These are phyloP conservation scores for Pocillopora damicornis DNA, from an alignment of 64 coral and sea anemone genomes.

Conservation along the genomic window DNA sequence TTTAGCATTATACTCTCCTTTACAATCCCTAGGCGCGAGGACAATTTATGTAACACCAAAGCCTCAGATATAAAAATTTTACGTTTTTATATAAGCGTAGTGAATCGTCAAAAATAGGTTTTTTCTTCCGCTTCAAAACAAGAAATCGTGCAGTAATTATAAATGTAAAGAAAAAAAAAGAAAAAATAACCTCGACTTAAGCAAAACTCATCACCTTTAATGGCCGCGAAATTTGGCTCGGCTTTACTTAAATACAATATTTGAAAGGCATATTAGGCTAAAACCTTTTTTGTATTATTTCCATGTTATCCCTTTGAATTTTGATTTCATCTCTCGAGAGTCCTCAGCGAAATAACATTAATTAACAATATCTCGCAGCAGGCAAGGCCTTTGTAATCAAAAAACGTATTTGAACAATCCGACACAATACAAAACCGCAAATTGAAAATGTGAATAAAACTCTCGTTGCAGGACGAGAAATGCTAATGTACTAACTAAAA, in stretches of 20 bases:
- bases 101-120: no score
- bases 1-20: no score
- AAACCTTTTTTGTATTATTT: background rate
- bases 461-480: background rate
- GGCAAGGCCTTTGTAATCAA: conserved; percentile 10
- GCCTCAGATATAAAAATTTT: no score
- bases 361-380: conserved; percentile 36
- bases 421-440: conserved; percentile 27
- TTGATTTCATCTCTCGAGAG: conserved; percentile 9
- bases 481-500: conserved; percentile 20
- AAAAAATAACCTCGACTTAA: background rate
- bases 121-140: no score
- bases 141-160: no score
- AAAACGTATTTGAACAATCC: conserved; percentile 41
- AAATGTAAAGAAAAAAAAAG: background rate
- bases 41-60: no score
- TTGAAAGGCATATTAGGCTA: background rate
- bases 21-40: no score
- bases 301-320: background rate
- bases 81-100: no score
- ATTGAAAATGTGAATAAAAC: conserved; percentile 51
- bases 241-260: background rate
- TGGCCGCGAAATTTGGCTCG: background rate
- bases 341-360: conserved; percentile 9
- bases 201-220: background rate